A percentile compares a stretch with the other conserved stretches of the same genome.
These are phyloP conservation scores for Belonocnema kinseyi DNA, from an alignment of 1,140 invertebrate genomes.

Conservation along the genomic window DNA sequence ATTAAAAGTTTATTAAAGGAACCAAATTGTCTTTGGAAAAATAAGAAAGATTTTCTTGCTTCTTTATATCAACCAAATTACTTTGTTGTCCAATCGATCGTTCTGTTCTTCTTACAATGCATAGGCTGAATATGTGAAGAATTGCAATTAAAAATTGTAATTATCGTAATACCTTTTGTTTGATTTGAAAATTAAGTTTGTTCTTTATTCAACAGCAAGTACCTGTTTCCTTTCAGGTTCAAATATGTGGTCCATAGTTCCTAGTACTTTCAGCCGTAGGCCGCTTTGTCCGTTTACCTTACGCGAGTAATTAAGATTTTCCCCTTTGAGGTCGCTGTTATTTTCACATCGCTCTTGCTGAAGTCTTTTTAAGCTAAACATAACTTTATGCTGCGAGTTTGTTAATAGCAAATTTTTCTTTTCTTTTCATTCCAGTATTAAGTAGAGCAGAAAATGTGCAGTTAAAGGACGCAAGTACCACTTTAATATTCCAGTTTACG, in stretches of 20 bases:
- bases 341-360: slow-evolving; percentile 6
- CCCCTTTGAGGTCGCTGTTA: slow-evolving; percentile 10
- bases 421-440: neutral
- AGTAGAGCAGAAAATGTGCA: neutral
- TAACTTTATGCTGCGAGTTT: neutral
- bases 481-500: too few relatives aligned
- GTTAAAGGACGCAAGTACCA: neutral
- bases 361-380: neutral
- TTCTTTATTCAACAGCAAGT: neutral
- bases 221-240: neutral
- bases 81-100: too few relatives aligned
- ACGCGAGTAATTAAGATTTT: slow-evolving; percentile 20
- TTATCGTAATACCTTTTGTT: neutral
- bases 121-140: neutral
- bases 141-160: neutral
- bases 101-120: too few relatives aligned
- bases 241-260: neutral
- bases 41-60: too few relatives aligned
- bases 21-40: too few relatives aligned
- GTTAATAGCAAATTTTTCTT: neutral
- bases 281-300: slow-evolving; percentile 2
- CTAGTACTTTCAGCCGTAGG: neutral
- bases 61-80: too few relatives aligned
- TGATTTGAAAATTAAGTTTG: neutral
- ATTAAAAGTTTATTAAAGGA: too few relatives aligned